Conservation (phyloP, 2,113 vertebrate species). For the Ophiodon elongatus region DNA sequence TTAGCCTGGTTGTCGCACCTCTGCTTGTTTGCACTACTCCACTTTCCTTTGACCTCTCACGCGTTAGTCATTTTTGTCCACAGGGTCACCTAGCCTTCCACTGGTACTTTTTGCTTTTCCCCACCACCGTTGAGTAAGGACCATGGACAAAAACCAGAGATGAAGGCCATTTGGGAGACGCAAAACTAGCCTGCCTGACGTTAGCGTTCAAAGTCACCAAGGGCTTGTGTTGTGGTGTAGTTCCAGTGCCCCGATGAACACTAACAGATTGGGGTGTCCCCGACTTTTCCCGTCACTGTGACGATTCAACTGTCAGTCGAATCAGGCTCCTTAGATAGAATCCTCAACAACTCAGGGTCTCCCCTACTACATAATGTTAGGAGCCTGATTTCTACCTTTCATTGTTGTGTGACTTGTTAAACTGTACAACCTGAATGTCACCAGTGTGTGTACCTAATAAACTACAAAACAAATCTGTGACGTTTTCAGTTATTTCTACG, state of each 20-base stretch:
- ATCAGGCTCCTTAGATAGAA: too few relatives aligned
- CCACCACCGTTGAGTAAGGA: background rate
- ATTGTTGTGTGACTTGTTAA: background rate
- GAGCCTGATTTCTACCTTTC: background rate
- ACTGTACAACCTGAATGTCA: background rate
- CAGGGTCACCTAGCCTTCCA: background rate
- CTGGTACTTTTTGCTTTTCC: background rate
- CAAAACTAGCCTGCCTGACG: background rate
- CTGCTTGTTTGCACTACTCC: background rate
- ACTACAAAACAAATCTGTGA: background rate
- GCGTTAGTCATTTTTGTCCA: background rate
- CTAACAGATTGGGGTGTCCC: background rate
- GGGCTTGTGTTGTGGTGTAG: background rate
- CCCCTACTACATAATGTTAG: background rate
- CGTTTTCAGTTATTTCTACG: background rate
- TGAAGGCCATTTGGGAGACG: background rate
- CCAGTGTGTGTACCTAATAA: background rate
- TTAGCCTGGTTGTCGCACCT: background rate
- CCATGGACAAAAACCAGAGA: too few relatives aligned
- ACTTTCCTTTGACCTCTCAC: background rate
- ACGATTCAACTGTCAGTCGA: background rate
- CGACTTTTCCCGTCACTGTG: too few relatives aligned
- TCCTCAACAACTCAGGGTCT: too few relatives aligned
- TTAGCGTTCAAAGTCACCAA: background rate
- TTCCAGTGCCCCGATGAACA: background rate